These are phyloP conservation scores for Mesopsocus fuscifrons DNA, from an alignment of 2,888 invertebrate species.

Conservation along the genomic window DNA sequence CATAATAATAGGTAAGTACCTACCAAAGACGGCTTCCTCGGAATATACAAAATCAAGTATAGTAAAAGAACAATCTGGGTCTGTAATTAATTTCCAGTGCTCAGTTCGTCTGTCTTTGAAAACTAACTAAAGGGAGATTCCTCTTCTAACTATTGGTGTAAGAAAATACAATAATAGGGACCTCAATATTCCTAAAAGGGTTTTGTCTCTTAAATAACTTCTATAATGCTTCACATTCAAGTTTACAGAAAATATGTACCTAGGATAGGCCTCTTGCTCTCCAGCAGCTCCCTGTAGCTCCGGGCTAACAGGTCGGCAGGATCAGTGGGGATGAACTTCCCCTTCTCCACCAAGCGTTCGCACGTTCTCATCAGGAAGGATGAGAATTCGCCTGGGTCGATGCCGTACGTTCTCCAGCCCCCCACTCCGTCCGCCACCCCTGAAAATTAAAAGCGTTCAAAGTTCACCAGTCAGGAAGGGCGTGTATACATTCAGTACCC, in stretches of 20 bases:
- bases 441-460: conserved; percentile 26
- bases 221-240: too few species aligned
- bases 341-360: conserved; percentile 76
- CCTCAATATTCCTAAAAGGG: too few species aligned
- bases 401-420: conserved; percentile 94
- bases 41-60: too few species aligned
- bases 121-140: too few species aligned
- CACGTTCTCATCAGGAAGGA: conserved; percentile 87
- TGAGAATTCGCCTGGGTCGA: conserved; percentile 94
- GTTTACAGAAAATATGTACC: conserved; percentile 45
- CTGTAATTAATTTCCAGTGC: too few species aligned
- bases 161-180: too few species aligned
- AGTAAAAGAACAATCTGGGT: too few species aligned
- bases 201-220: too few species aligned
- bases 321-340: conserved; percentile 68
- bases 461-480: conserved; percentile 7
- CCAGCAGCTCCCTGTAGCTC: conserved; percentile 79
- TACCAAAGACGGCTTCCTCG: too few species aligned
- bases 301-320: conserved; percentile 78
- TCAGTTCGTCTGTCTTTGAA: too few species aligned
- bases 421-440: conserved; percentile 99
- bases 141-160: too few species aligned
- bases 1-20: too few species aligned
- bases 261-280: conserved; percentile 80
- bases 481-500: background rate